phyloP scores from a whole-genome alignment of 2,113 vertebrate species.

The Lutjanus erythropterus region DNA sequence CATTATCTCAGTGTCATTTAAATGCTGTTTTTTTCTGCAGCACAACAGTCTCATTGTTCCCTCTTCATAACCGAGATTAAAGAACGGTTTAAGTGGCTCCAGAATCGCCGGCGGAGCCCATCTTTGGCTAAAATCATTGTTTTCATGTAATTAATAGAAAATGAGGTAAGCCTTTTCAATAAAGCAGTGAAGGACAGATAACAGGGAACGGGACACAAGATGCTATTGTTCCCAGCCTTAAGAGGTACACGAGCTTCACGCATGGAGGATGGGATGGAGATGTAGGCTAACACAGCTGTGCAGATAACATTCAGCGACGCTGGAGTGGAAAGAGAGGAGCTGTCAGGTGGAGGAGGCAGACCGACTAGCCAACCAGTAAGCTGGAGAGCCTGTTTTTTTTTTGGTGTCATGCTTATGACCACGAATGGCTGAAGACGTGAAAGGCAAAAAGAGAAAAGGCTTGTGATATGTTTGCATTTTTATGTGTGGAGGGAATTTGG shows the following conservation, averaged over 20 bases:
- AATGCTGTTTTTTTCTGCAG: constrained; percentile 36
- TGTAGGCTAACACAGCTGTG: constrained; percentile 54
- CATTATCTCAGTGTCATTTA: constrained; percentile 67
- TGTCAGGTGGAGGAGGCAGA: constrained; percentile 25
- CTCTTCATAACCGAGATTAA: constrained; percentile 64
- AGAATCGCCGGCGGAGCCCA: constrained; percentile 41
- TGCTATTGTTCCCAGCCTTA: constrained; percentile 53
- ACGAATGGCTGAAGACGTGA: constrained; percentile 22
- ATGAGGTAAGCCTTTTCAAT: constrained; percentile 67
- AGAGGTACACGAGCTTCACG: constrained; percentile 26
- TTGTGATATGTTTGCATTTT: constrained; percentile 18
- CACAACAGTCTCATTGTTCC: constrained; percentile 72
- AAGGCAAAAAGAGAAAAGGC: not conserved
- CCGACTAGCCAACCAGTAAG: not conserved
- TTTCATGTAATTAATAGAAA: constrained; percentile 78
- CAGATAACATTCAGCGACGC: constrained; percentile 62
- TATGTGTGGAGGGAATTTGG: not conserved
- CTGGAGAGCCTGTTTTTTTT: not conserved
- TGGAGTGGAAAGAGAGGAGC: constrained; percentile 42
- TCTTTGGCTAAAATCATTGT: constrained; percentile 70
- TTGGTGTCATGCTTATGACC: constrained; percentile 18
- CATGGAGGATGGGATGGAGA: constrained; percentile 28
- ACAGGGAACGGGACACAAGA: constrained; percentile 48
- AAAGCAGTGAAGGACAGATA: constrained; percentile 65
- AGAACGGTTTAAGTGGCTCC: constrained; percentile 59